These are phyloP conservation scores for Drosophila hamatofila DNA, from an alignment of 2,888 invertebrate species.

Conservation along the genomic window DNA sequence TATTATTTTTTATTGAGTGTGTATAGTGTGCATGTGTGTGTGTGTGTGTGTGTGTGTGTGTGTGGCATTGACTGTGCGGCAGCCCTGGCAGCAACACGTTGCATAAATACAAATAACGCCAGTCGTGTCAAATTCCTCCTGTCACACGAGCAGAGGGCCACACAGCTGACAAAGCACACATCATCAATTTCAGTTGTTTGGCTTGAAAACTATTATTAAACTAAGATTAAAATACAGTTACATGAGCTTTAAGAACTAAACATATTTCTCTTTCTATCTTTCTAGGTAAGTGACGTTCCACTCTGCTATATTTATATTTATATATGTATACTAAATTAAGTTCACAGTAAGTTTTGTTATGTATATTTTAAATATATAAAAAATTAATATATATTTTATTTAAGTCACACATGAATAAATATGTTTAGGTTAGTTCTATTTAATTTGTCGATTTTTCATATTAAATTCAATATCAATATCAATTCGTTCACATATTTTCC, in stretches of 20 bases:
- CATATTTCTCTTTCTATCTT: constrained; percentile 37
- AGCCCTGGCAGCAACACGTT: constrained; percentile 53
- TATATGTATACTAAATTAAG: constrained; percentile 43
- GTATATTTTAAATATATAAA: constrained; percentile 23
- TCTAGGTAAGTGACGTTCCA: constrained; percentile 60
- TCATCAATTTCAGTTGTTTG: constrained; percentile 24
- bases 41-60: constrained; percentile 11
- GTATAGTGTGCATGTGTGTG: constrained; percentile 2
- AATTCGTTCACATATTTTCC: constrained; percentile 9
- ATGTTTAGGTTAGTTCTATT: constrained; percentile 20
- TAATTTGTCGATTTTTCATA: constrained; percentile 11
- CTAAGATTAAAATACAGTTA: constrained; percentile 9
- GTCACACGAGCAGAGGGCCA: background rate
- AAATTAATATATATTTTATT: background rate
- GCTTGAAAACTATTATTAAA: constrained; percentile 13
- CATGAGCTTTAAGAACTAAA: constrained; percentile 10
- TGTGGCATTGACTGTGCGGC: constrained; percentile 35
- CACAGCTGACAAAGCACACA: constrained; percentile 8
- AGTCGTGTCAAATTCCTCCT: constrained; percentile 34
- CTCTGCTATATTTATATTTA: background rate
- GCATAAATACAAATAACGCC: constrained; percentile 54
- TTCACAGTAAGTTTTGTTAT: constrained; percentile 67
- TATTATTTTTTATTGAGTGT: constrained; percentile 50
- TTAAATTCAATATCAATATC: constrained; percentile 13
- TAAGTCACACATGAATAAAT: constrained; percentile 3